Percentiles rank a stretch among this genome's conserved stretches.
phyloP scores from a whole-genome alignment of 2,888 invertebrate genomes.

The Drosophila siamana region DNA sequence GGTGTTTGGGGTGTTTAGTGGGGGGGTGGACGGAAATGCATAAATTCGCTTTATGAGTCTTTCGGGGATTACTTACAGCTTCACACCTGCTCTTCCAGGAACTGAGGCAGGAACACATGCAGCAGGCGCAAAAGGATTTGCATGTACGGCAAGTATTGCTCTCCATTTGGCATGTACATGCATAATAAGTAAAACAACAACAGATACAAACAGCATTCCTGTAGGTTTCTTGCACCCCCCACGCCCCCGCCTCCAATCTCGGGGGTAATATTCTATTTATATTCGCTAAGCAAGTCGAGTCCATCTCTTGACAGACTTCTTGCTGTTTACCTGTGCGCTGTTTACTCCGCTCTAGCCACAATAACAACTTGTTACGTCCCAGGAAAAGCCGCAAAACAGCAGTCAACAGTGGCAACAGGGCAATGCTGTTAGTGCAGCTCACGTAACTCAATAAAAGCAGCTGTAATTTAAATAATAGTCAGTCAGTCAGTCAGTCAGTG shows the following conservation, averaged over 20 bases:
- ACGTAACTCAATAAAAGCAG: constrained; percentile 57
- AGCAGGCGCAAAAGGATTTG: constrained; percentile 48
- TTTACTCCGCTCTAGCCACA: not conserved
- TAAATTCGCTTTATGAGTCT: constrained; percentile 56
- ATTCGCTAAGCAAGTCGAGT: constrained; percentile 3
- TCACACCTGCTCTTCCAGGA: constrained; percentile 42
- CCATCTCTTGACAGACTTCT: constrained; percentile 23
- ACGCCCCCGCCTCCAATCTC: too few relatives aligned
- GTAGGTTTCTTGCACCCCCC: too few relatives aligned
- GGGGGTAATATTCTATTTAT: constrained; percentile 6
- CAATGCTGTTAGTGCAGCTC: constrained; percentile 33
- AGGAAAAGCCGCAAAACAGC: not conserved
- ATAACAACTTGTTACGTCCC: constrained; percentile 28
- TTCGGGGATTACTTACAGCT: constrained; percentile 39
- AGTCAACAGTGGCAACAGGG: constrained; percentile 6
- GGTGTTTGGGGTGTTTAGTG: too few relatives aligned
- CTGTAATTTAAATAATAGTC: constrained; percentile 51
- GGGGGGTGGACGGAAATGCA: constrained; percentile 30
- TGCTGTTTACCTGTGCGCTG: constrained; percentile 10
- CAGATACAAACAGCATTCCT: not conserved
- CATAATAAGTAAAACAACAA: constrained; percentile 2
- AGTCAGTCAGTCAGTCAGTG: constrained; percentile 1
- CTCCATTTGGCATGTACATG: not conserved
- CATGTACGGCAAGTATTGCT: constrained; percentile 19
- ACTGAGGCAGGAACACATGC: constrained; percentile 2